Base-by-base conservation (phyloP, 1,140 invertebrate genomes). In the Diachasmimorpha longicaudata region DNA sequence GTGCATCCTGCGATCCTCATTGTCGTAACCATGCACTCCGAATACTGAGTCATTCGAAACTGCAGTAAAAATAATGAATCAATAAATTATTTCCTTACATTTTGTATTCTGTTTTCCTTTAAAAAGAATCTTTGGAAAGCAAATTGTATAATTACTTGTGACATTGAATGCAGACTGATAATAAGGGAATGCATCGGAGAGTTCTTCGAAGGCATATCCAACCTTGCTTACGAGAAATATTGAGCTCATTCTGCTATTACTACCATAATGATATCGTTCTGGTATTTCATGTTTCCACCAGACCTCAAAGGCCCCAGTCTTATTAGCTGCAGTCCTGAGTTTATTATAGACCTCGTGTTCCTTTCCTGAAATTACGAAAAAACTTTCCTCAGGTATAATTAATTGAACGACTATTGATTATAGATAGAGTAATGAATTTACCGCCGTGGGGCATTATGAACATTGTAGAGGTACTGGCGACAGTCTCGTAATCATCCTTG, bases 1-100 rank as follows among this genome's bases (percentile, higher is more conserved):
- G 81, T 91, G 90, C 93, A 95, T 94, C 14, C 88, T 85, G 39
- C 78, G 70, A 1, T 86, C 81, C 14, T 84, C 83, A 78, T 93
- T 93, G 76, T 92, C 90, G 79, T 94, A 95, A 1, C 94, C 94
- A 82, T 94, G 93, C n/a, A 91, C 81, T 1, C 93, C 93, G 83
- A 91, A 92, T 81, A 88, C 84, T n/a, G 87, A 85, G 39, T 84
- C 76, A 78, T 85, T 83, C 67, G 86, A 89, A 42, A 91, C 89
- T 91, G 78, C 78, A 85, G 70, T 75, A 66, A 70, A 77, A 70
- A 72, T 74, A 23, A 75, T 36, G 63, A 66, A 68, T 55, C 25
- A 36, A 72, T 36, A 73, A 68, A 70, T 39, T 31, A 19, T 67
- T 31, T n/a, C n/a, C n/a, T n/a, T n/a, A n/a, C n/a, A n/a, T n/a